Base-by-base conservation (phyloP, 2,888 invertebrate species). In the Pyrochroa serraticornis region DNA sequence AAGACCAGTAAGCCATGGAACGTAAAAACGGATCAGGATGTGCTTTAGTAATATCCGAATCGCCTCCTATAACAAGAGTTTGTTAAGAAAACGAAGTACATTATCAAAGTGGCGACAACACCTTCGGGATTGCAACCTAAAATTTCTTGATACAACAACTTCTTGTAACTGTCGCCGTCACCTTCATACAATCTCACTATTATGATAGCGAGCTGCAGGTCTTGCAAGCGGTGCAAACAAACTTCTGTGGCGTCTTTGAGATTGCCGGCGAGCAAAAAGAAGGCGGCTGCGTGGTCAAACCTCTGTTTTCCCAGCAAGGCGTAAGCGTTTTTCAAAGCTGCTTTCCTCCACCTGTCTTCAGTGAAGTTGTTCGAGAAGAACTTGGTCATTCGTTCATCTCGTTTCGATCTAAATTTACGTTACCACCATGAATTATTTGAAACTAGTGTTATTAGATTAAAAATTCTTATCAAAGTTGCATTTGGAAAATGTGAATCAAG, bases 211-310 rank as follows among this genome's bases (percentile, higher is more conserved):
- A 99, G 79, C 78, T 99, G 99, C 50, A 99, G 83, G 79, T 99
- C 99, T 71, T 95, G 90, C 50, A 99, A 81, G 75, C 97, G 95
- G 65, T 93, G 90, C 44, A 97, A 80, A 63, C 95, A 89, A 14
- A 95, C 92, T 89, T 98, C 97, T 50, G 99, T 86, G 3, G 98
- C 98, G 79, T 99, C 99, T 70, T 93, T 90, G 31, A 99, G 80
- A 32, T 95, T 92, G 13, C 95, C 96, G 13, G 95, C 97, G 3
- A 99, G 82, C 49, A 99, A 82, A 80, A 99, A 99, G 82, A 99
- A 99, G 0, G 97, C 99, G 0, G 97, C 98, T 0, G 99, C 98
- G 75, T 99, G 97, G 60, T 95, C 93, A 77, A 98, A 99, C 45
- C 97, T 79, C 79, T 99, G 98, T 74, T 93, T 95, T 2, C 98